Conservation (phyloP, 2,888 invertebrate genomes). For the Ichneumoninae sp. region DNA sequence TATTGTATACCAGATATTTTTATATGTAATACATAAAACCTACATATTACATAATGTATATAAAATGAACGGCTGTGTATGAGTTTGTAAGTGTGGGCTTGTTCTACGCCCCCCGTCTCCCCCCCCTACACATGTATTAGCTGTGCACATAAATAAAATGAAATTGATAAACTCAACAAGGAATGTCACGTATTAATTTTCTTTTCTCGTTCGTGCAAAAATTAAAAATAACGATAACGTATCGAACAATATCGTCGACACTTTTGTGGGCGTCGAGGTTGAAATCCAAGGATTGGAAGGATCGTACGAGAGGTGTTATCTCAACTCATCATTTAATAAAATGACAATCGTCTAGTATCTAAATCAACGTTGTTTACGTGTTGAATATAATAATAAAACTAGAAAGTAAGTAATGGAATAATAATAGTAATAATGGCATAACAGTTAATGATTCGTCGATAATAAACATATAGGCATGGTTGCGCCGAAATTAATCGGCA, state of each 20-base stretch:
- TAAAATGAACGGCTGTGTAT: constrained; percentile 39
- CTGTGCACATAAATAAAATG: constrained; percentile 53
- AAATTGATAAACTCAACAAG: constrained; percentile 19
- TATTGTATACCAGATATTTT: constrained; percentile 56
- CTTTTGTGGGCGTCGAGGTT: neutral
- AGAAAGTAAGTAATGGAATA: constrained; percentile 47
- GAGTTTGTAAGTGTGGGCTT: constrained; percentile 33
- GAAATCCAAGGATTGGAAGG: neutral
- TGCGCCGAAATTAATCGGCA: constrained; percentile 38
- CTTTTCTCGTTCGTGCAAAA: neutral
- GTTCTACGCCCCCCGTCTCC: neutral
- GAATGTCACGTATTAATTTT: neutral
- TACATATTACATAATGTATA: constrained; percentile 41
- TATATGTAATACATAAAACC: constrained; percentile 54
- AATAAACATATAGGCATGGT: constrained; percentile 53
- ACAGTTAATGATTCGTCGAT: constrained; percentile 55
- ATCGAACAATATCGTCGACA: neutral
- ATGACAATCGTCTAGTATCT: constrained; percentile 73
- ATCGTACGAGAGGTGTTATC: constrained; percentile 39
- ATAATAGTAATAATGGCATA: constrained; percentile 62
- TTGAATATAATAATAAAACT: constrained; percentile 68
- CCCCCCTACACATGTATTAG: constrained; percentile 50
- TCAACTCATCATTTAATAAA: constrained; percentile 73
- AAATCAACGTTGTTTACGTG: constrained; percentile 68
- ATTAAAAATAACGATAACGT: neutral